Base-by-base conservation (phyloP, 2,113 vertebrate genomes). In the Steatornis caripensis region DNA sequence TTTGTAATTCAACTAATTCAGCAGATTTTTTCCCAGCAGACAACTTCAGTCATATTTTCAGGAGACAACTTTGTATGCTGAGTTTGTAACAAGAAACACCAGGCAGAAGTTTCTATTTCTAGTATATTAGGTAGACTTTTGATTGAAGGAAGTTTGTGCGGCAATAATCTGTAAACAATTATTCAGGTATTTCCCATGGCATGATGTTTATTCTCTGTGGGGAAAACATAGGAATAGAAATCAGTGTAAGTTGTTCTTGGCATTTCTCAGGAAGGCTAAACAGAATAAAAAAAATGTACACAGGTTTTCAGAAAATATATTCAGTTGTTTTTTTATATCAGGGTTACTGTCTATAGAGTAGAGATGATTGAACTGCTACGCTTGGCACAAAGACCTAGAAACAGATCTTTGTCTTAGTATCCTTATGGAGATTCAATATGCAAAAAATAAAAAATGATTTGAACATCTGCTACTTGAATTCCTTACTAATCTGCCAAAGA, bases 401-500 rank as follows among this genome's bases (percentile, higher is more conserved):
- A 55, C 54, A 89, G 54, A 95, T 93, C 70, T 66, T 95, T 75
- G 34, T 91, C 43, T 78, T 79, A 81, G 90, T 83, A 93, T 82
- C 77, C 90, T 95, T 96, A 86, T 90, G 75, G 80, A 97, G 92
- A 96, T 91, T 91, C 90, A 96, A 77, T 55, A 97, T 89, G 39
- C 51, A 95, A 96, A 95, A 96, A 87, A 77, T 72, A 95, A 95
- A 81, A 96, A 97, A 79, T 68, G 60, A 89, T 97, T 97, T 97
- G 96, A 97, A 97, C 95, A 98, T 97, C 87, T 96, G 92, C 93
- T 97, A 93, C 97, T 98, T 97, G 96, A 98, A 97, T 96, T 94
- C 71, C 94, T 94, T 94, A 79, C 87, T 76, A 72, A 94, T 95
- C 93, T 97, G 78, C 89, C 96, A 95, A 97, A 95, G 27, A 89